Evolutionary conservation across 1,140 invertebrate genomes (phyloP).

Genomic region (Neomicropteryx cornuta): DNA sequence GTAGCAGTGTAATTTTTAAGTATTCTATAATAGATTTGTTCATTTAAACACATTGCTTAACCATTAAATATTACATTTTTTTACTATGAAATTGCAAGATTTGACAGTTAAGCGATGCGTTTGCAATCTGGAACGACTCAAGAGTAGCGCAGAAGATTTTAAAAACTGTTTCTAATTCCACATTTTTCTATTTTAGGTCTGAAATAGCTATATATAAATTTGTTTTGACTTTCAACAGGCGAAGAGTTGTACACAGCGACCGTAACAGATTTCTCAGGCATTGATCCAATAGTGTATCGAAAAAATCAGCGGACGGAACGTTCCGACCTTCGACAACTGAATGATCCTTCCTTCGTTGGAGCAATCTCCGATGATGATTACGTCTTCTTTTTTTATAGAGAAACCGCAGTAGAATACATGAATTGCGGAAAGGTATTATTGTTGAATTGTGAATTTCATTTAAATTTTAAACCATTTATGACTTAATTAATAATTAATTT

Average conservation of each 20-base stretch:
- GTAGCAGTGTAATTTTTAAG: no score
- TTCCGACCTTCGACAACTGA: constrained; percentile 41
- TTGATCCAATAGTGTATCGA: constrained; percentile 85
- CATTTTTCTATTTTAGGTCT: no score
- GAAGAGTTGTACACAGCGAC: constrained; percentile 87
- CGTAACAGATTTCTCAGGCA: constrained; percentile 87
- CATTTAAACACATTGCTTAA: no score
- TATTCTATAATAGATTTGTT: no score
- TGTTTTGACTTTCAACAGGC: constrained; percentile 43
- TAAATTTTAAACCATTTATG: constrained; percentile 6
- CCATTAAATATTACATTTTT: no score
- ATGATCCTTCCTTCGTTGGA: constrained; percentile 74
- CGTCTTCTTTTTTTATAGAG: constrained; percentile 95
- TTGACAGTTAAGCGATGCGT: no score
- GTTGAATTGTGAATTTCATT: neutral
- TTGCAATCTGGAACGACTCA: no score
- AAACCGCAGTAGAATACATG: constrained; percentile 90
- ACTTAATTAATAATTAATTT: neutral
- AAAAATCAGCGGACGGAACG: constrained; percentile 74
- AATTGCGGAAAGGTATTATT: constrained; percentile 82
- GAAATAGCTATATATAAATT: no score
- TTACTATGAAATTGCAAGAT: no score
- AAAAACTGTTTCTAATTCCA: no score
- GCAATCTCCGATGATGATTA: constrained; percentile 86
- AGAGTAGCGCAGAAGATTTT: no score